Conservation (phyloP, 2,113 vertebrate species). For the Struthio camelus region DNA sequence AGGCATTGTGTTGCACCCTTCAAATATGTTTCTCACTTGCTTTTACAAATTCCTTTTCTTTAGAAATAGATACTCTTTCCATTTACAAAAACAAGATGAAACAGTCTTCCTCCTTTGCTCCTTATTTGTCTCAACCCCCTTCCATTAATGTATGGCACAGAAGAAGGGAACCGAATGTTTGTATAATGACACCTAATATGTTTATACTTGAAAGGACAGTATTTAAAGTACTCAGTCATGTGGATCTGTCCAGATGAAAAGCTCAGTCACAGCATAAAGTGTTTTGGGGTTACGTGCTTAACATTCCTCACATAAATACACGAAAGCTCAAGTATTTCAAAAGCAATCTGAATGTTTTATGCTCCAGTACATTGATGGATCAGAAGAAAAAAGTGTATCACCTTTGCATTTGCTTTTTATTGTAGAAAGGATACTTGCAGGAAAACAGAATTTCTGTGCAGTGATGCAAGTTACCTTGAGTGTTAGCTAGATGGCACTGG, state of each 20-base stretch:
- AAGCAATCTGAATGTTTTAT: neutral
- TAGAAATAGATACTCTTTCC: neutral
- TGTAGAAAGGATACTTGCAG: neutral
- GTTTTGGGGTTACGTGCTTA: constrained; percentile 13
- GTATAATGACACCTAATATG: constrained; percentile 1
- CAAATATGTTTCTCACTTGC: neutral
- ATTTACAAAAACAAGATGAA: neutral
- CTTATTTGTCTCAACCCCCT: neutral
- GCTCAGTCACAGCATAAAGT: neutral
- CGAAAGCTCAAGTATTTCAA: constrained; percentile 18
- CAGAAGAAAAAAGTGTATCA: neutral
- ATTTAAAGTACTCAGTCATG: constrained; percentile 33
- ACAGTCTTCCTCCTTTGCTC: neutral
- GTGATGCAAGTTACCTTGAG: constrained; percentile 7
- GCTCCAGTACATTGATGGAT: neutral
- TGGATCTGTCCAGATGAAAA: constrained; percentile 32
- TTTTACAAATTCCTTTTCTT: neutral
- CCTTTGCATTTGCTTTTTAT: neutral
- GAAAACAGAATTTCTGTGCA: neutral
- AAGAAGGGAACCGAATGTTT: neutral
- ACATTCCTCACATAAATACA: constrained; percentile 28
- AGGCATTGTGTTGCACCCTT: neutral
- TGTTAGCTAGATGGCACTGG: constrained; percentile 45
- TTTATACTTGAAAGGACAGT: constrained; percentile 38
- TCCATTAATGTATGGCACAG: neutral